These are phyloP conservation scores for Nipponia nippon DNA, from an alignment of 2,113 vertebrate species.

Conservation along the genomic window DNA sequence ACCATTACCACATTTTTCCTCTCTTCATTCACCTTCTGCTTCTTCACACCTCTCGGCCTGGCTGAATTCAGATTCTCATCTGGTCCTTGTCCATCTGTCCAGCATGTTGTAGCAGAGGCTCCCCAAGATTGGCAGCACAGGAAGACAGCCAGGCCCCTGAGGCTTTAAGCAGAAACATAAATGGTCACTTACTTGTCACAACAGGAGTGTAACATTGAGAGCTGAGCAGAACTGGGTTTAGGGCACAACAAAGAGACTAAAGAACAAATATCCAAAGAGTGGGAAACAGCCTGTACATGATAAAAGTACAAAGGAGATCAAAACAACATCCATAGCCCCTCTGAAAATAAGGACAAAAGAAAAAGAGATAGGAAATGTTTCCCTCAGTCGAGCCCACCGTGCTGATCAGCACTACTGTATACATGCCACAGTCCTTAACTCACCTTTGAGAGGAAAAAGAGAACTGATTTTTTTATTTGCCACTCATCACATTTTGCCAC, in stretches of 20 bases:
- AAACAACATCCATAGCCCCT: background rate
- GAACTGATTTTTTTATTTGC: background rate
- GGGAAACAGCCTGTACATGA: background rate
- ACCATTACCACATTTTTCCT: background rate
- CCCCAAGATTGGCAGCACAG: background rate
- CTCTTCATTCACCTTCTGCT: background rate
- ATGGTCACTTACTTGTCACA: background rate
- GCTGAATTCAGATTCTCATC: background rate
- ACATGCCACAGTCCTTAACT: background rate
- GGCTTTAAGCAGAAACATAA: background rate
- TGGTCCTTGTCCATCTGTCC: background rate
- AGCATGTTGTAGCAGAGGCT: background rate
- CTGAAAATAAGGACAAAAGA: background rate
- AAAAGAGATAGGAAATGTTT: background rate
- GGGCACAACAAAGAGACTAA: background rate
- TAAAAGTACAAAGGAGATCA: background rate
- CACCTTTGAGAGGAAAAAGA: background rate
- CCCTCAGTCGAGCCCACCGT: rapidly evolving
- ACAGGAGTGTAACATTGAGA: background rate
- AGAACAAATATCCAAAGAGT: background rate
- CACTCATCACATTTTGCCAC: background rate
- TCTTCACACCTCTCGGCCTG: background rate
- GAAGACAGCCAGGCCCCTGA: background rate
- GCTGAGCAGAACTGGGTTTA: background rate
- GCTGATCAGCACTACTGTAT: no score